A percentile compares a stretch with the other conserved stretches of the same genome.
Evolutionary conservation across 2,888 invertebrate genomes (phyloP).

Genomic region (Nomada flava): DNA sequence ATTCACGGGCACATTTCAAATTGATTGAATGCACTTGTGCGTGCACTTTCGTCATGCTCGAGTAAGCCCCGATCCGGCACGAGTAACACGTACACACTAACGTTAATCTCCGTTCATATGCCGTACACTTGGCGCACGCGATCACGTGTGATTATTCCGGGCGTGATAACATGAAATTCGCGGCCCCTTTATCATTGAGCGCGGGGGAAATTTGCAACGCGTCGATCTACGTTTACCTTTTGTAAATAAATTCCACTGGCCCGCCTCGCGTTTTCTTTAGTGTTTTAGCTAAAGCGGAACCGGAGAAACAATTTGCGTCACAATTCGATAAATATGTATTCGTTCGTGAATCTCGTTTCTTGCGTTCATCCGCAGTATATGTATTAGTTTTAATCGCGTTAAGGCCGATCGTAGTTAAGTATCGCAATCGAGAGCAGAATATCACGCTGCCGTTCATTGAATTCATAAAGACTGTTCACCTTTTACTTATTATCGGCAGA

Average conservation of each 20-base stretch:
- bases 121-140: constrained; percentile 45
- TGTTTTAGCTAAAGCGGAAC: constrained; percentile 67
- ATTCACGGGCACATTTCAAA: constrained; percentile 64
- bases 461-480: constrained; percentile 59
- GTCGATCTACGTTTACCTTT: constrained; percentile 32
- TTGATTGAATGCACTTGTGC: constrained; percentile 62
- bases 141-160: constrained; percentile 41
- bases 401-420: constrained; percentile 41
- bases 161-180: constrained; percentile 41
- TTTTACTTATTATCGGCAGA: constrained; percentile 45
- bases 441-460: constrained; percentile 41
- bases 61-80: constrained; percentile 59
- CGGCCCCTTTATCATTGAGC: constrained; percentile 3
- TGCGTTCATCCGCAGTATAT: constrained; percentile 40
- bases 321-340: constrained; percentile 25
- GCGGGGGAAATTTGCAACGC: constrained; percentile 27
- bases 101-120: constrained; percentile 57
- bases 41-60: constrained; percentile 67
- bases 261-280: constrained; percentile 60
- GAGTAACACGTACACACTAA: constrained; percentile 45
- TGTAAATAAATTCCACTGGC: constrained; percentile 58
- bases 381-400: constrained; percentile 29
- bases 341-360: constrained; percentile 36
- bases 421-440: constrained; percentile 32
- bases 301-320: constrained; percentile 20